Conservation (phyloP, 2,797 vertebrate genomes). For the Chaenodraco wilsoni region DNA sequence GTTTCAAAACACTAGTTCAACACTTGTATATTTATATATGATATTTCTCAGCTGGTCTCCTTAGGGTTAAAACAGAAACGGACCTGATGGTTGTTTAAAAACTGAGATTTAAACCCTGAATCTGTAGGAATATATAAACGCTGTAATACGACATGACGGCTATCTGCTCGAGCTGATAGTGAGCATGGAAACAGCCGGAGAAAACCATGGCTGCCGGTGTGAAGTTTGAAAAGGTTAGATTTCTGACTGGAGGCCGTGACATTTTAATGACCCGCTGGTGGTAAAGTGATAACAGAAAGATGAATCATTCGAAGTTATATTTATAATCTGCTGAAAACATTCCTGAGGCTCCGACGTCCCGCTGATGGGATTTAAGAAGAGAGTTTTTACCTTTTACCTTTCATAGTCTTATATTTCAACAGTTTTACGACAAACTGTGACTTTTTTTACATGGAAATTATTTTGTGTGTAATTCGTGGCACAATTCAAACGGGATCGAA, state of each 20-base stretch:
- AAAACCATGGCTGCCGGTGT: conserved; percentile 2
- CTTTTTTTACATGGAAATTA: no score
- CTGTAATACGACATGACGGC: neutral
- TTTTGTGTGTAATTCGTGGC: no score
- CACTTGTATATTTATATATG: no score
- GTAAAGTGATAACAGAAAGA: neutral
- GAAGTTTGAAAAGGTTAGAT: neutral
- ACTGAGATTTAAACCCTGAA: neutral
- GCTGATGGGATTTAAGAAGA: conserved; percentile 1
- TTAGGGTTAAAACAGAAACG: neutral
- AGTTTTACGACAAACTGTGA: no score
- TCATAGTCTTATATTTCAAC: no score
- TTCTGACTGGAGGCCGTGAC: conserved; percentile 1
- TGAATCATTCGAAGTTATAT: neutral
- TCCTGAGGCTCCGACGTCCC: conserved; percentile 22
- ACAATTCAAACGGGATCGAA: no score
- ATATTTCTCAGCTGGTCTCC: no score
- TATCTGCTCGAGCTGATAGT: neutral
- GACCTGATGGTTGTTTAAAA: neutral
- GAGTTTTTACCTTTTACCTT: no score
- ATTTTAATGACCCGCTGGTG: conserved; percentile 8
- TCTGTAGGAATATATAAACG: neutral
- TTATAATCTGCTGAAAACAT: neutral
- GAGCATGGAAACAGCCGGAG: neutral
- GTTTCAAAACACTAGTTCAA: no score